Conservation (phyloP, 2,888 invertebrate genomes). For the Sesia bembeciformis region DNA sequence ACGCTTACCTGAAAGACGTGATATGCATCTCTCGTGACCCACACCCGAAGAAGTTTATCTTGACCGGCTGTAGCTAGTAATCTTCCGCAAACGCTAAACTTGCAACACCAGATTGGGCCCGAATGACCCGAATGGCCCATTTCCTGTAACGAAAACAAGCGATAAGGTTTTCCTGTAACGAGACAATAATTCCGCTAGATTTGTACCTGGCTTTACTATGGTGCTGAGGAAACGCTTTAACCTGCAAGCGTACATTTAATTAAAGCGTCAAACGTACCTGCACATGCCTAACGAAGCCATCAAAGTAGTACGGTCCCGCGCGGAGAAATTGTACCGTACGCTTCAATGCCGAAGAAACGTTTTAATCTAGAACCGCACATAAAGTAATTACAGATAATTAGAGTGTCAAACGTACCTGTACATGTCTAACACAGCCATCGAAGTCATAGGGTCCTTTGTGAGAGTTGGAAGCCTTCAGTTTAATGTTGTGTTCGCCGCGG, state of each 20-base stretch:
- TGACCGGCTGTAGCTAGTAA: slow-evolving; percentile 97
- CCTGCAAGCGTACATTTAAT: no score
- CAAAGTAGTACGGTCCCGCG: no score
- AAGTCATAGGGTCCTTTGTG: slow-evolving; percentile 99
- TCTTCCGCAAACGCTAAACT: slow-evolving; percentile 96
- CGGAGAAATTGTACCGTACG: no score
- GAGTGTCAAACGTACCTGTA: slow-evolving; percentile 74
- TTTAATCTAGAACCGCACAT: no score
- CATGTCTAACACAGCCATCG: slow-evolving; percentile 89
- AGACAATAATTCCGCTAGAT: no score
- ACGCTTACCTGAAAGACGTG: slow-evolving; percentile 89
- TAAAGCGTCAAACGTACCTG: no score
- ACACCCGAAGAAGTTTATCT: slow-evolving; percentile 93
- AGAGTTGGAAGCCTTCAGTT: slow-evolving; percentile 94
- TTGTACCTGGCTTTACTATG: no score
- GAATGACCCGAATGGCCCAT: slow-evolving; percentile 88
- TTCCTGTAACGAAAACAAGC: slow-evolving; percentile 26
- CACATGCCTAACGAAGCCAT: no score
- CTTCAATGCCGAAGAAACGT: no score
- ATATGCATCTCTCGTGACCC: slow-evolving; percentile 94
- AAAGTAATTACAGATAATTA: no score
- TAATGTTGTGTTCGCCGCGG: slow-evolving; percentile 85
- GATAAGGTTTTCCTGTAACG: background rate
- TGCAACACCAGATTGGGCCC: slow-evolving; percentile 99
- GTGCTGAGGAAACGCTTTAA: no score